Conservation (phyloP, 37 sponge, comb jelly and placozoan genomes). For the Tethya wilhelma region DNA sequence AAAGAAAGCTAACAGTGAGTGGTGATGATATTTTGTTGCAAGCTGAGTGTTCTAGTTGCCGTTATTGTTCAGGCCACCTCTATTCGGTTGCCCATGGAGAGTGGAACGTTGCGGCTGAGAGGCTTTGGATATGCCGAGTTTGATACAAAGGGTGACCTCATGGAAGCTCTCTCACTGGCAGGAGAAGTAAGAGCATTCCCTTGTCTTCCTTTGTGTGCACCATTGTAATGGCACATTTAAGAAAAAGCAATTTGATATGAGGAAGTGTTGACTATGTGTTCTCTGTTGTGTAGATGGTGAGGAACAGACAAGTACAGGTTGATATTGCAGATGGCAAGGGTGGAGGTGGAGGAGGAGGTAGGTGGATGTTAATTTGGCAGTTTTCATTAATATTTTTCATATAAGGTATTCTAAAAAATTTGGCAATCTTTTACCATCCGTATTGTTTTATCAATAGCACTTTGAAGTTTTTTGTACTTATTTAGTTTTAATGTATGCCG, state of each 20-base stretch:
- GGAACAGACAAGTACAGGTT: conserved; percentile 58
- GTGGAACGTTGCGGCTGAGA: conserved; percentile 65
- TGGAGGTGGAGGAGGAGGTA: conserved; percentile 24
- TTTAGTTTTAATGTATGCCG: too few relatives aligned
- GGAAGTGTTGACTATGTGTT: too few relatives aligned
- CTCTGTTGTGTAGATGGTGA: conserved; percentile 15
- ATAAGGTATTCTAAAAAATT: too few relatives aligned
- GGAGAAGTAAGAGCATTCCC: conserved; percentile 78
- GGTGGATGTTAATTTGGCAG: not conserved
- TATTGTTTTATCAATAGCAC: too few relatives aligned
- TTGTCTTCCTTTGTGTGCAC: too few relatives aligned
- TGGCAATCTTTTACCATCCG: too few relatives aligned
- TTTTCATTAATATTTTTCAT: too few relatives aligned
- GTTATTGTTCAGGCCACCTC: conserved; percentile 14
- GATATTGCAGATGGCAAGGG: conserved; percentile 66
- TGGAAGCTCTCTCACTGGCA: conserved; percentile 77
- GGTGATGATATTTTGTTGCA: not conserved
- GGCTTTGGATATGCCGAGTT: conserved; percentile 98
- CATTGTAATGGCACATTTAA: too few relatives aligned
- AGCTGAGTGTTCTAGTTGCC: not conserved
- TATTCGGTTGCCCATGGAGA: conserved; percentile 84
- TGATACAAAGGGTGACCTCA: conserved; percentile 47
- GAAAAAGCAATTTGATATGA: too few relatives aligned
- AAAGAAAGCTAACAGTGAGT: conserved; percentile 64
- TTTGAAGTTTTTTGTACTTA: too few relatives aligned